Evolutionary conservation across 2,888 invertebrate species (phyloP).

Genomic region (Alcis repandata): DNA sequence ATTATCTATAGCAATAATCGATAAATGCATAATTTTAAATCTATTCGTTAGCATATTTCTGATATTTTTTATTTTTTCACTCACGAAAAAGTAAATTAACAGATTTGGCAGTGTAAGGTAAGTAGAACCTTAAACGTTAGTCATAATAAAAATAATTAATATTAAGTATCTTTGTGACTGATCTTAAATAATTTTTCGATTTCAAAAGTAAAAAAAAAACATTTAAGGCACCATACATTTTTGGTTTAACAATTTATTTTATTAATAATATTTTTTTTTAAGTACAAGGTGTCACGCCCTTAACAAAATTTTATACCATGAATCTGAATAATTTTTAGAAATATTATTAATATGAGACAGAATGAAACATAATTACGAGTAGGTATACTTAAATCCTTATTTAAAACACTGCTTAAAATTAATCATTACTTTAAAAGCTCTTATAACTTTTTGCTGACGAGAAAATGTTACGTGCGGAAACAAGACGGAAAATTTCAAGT

Average conservation of each 20-base stretch:
- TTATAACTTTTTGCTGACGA: no score
- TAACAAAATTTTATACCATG: neutral
- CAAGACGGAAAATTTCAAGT: no score
- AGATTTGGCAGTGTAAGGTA: slow-evolving; percentile 32
- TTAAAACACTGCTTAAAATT: no score
- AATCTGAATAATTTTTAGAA: no score
- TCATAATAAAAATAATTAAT: slow-evolving; percentile 9
- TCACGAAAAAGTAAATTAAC: slow-evolving; percentile 27
- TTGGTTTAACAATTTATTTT: slow-evolving; percentile 67
- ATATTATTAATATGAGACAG: neutral
- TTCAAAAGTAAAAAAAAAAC: slow-evolving; percentile 44
- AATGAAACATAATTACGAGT: neutral
- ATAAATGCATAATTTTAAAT: slow-evolving; percentile 43
- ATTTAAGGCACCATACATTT: slow-evolving; percentile 80
- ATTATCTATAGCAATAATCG: slow-evolving; percentile 25
- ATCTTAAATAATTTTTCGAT: slow-evolving; percentile 16
- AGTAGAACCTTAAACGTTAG: slow-evolving; percentile 4
- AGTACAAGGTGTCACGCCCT: neutral
- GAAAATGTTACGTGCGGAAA: no score
- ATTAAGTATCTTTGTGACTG: slow-evolving; percentile 30
- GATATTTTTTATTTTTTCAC: slow-evolving; percentile 25
- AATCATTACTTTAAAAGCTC: no score
- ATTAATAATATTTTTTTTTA: no score
- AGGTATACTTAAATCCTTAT: neutral
- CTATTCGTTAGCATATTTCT: slow-evolving; percentile 14